phyloP scores from a whole-genome alignment of 2,113 vertebrate genomes.

The Elanoides forficatus region DNA sequence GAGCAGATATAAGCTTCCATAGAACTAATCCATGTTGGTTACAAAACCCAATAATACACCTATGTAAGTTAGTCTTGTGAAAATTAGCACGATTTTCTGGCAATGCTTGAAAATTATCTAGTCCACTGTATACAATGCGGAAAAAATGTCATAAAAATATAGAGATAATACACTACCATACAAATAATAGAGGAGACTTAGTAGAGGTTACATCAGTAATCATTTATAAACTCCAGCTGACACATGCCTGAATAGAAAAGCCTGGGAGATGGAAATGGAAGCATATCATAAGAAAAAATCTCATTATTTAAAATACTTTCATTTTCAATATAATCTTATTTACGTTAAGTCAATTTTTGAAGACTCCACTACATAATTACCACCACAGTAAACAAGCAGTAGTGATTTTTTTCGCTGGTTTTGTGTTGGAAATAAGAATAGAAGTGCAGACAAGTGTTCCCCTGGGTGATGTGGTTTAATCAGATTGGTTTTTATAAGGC shows the following conservation, averaged over 20 bases:
- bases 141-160: not conserved
- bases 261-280: not conserved
- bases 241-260: not conserved
- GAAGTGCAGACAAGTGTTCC: not conserved
- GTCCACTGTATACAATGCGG: not conserved
- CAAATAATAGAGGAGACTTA: not conserved
- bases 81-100: not conserved
- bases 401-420: not conserved
- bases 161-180: not conserved
- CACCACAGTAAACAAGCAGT: not conserved
- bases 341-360: not conserved
- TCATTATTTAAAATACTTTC: not conserved
- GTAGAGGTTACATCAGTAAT: not conserved
- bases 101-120: not conserved
- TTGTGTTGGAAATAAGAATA: conserved; percentile 27
- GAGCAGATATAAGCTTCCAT: not conserved
- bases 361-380: not conserved
- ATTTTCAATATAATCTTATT: not conserved
- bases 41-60: not conserved
- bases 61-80: not conserved
- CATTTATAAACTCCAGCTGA: not conserved
- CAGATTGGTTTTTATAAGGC: conserved; percentile 13
- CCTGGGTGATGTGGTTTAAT: conserved; percentile 13
- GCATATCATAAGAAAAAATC: not conserved
- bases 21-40: not conserved